Base-by-base conservation (phyloP, 2,888 invertebrate species). In the Argyresthia albistria region DNA sequence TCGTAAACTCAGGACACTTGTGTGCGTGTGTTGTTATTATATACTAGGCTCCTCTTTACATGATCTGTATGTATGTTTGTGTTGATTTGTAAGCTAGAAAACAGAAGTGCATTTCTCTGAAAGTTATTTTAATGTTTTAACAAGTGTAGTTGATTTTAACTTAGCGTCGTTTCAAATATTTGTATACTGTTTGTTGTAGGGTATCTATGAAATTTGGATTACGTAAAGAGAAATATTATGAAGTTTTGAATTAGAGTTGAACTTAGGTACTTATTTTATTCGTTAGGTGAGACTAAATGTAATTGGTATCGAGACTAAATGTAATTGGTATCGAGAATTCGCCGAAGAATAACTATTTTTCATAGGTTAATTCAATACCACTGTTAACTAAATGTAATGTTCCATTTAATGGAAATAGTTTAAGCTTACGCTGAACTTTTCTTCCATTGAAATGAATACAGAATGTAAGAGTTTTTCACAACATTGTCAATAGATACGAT, bases 381-480 rank as follows among this genome's bases (percentile, higher is more conserved):
- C 64, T 77, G 75, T 76, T 75, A 67, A 59, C 36, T 49, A 49
- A 49, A 65, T 25, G n/a, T 47, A 47, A 66, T 63, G 60, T 64
- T 65, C 59, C 61, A 58, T 68, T 66, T 58, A 61, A 57, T 67
- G 68, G 62, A 25, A 16, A 11, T 8, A 11, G 12, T 35, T 14
- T 7, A 35, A 47, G 11, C 35, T 11, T 16, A 12, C 35, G 53
- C 42, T 35, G 49, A 46, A 60, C 54, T 58, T 60, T 60, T 59
- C 61, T 58, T 66, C 69, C 69, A 60, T 67, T 66, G 69, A 64
- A 69, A 25, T 25, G 25, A 25, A 6, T 67, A 62, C 66, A 57
- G 63, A 64, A 62, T 64, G 67, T 67, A 64, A 70, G 61, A 57
- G 66, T 73, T 78, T 72, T 79, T 72, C 73, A 74, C 64, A 66